Evolutionary conservation across 2,888 invertebrate species (phyloP).

Genomic region (Dichetophora obliterata): DNA sequence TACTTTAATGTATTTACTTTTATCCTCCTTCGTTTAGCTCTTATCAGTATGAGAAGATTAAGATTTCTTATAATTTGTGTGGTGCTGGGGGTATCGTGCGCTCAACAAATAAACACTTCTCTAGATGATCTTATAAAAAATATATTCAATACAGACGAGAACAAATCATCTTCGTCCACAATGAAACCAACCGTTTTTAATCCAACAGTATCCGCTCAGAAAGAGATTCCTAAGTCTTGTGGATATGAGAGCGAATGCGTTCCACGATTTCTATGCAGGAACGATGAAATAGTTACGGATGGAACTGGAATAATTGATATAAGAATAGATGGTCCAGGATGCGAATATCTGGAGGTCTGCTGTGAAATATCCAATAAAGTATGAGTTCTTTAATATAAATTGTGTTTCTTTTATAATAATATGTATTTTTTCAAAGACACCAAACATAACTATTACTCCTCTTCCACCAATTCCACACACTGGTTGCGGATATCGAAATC

Average conservation of each 20-base stretch:
- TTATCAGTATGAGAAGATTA: background rate
- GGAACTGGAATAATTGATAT: constrained; percentile 83
- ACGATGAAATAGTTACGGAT: constrained; percentile 75
- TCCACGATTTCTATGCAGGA: constrained; percentile 80
- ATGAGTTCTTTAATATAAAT: background rate
- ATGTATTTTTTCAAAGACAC: constrained; percentile 17
- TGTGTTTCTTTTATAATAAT: background rate
- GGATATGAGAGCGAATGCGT: constrained; percentile 78
- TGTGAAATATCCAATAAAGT: constrained; percentile 60
- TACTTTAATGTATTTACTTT: background rate
- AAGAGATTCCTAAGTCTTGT: constrained; percentile 56
- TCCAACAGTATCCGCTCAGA: constrained; percentile 10
- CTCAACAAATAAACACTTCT: constrained; percentile 34
- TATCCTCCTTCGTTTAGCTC: background rate
- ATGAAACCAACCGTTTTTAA: constrained; percentile 40
- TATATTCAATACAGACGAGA: constrained; percentile 23
- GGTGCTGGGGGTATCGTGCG: background rate
- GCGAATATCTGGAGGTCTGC: constrained; percentile 62
- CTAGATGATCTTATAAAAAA: constrained; percentile 57
- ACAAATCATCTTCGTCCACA: constrained; percentile 8
- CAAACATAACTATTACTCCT: constrained; percentile 34
- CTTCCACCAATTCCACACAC: constrained; percentile 47
- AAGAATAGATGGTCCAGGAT: constrained; percentile 71
- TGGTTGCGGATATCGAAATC: constrained; percentile 80
- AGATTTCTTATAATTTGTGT: background rate